Evolutionary conservation across 2,113 vertebrate genomes (phyloP), one percentile per base, ranked within the genome.

Genomic region (Burhinus oedicnemus): DNA sequence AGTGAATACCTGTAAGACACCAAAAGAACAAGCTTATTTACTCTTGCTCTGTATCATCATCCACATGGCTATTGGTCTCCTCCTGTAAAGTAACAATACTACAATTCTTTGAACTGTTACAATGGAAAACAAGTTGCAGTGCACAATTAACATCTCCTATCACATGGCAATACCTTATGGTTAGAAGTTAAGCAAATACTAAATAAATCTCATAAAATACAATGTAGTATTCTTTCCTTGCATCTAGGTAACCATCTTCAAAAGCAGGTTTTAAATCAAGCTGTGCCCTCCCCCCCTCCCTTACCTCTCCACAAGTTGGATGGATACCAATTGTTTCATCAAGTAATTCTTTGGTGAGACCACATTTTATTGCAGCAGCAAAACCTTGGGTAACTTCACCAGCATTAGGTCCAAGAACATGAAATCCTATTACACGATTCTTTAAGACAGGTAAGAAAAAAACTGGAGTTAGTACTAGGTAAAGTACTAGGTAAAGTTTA

Each of bases 371-470:
- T 70, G 99, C 99, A 11, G 94, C 98, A 26, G 99, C 99, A 85
- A 98, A 99, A 62, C 99, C 99, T 64, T 99, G 99, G 15, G 99
- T 99, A 81, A 99, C 97, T 97, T 99, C 99, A 6, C 99, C 99
- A 10, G 99, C 99, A 34, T 99, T 99, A 0, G 99, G 99, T 34
- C 99, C 99, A 68, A 99, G 97, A 92, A 99, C 96, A 87, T 99
- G 99, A 94, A 99, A 99, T 66, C 99, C 99, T 38, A 99, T 93
- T 71, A 99, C 99, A 55, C 99, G 98, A 10, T 99, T 97, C 99
- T 99, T 94, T 62, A 74, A 75, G 69, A 82, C 7, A 88, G 8
- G 5, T 32, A 8, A 85, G 27, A 87, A 45, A 9, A 85, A 89
- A 91, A 25, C 47, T 79, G 0, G 0, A 90, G 34, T 85, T 11